phyloP scores from a whole-genome alignment of 2,797 vertebrate genomes.

The Rhinichthys osculus region DNA sequence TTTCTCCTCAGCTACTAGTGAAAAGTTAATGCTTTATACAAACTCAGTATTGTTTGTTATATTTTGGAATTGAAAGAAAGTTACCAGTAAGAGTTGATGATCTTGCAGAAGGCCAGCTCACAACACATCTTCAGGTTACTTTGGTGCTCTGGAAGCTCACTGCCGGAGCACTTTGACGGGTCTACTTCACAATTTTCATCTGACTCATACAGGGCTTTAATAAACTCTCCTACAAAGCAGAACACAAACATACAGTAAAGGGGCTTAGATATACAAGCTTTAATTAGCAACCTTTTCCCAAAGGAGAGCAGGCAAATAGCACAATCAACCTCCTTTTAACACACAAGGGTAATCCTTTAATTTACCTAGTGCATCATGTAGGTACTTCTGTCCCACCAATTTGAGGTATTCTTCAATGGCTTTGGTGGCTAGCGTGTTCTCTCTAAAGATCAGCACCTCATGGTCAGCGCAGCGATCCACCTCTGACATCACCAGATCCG shows the following conservation, averaged over 20 bases:
- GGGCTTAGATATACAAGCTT: background rate
- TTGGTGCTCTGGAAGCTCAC: conserved; percentile 89
- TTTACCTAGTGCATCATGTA: conserved; percentile 94
- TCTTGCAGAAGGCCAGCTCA: conserved; percentile 97
- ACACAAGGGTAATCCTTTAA: background rate
- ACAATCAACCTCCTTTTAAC: background rate
- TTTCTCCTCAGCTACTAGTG: background rate
- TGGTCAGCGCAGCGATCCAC: conserved; percentile 96
- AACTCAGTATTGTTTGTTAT: background rate
- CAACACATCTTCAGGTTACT: conserved; percentile 98
- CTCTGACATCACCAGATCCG: conserved; percentile 96
- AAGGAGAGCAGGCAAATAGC: background rate
- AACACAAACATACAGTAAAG: background rate
- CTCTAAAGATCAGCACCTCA: conserved; percentile 95
- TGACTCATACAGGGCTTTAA: conserved; percentile 94
- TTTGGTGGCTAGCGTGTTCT: conserved; percentile 97
- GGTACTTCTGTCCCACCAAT: conserved; percentile 94
- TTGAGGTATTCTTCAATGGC: conserved; percentile 97
- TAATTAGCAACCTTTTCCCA: background rate
- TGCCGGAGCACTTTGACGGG: conserved; percentile 86
- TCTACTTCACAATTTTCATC: conserved; percentile 97
- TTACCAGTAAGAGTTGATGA: conserved; percentile 98
- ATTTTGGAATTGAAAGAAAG: background rate
- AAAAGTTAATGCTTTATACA: background rate
- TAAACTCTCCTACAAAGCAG: conserved; percentile 87